Base-by-base conservation (phyloP, 2,113 vertebrate species). In the Pao palembangensis region DNA sequence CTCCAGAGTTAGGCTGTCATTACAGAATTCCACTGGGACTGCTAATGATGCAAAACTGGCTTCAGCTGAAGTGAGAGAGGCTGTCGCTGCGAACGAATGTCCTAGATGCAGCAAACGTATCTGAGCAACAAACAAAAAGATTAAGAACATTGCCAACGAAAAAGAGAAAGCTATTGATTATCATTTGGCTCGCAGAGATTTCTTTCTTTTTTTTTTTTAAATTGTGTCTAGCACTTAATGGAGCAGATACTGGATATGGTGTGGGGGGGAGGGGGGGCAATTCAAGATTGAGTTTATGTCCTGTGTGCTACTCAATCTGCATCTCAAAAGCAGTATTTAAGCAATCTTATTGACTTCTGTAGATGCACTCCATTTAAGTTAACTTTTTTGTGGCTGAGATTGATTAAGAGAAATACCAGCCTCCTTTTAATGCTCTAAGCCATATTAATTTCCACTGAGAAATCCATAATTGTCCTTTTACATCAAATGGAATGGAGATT, bases 261-360 rank as follows among this genome's bases (percentile, higher is more conserved):
- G 25, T 4, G 25, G 25, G 25, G 25, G 6, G 2, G n/a, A 69
- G 72, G 21, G 43, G 56, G 61, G 54, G 64, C 60, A 57, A 72
- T 34, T 56, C 55, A 65, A 70, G 67, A 85, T 76, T 67, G 72
- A 76, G 70, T 62, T 71, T 58, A 67, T 70, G 77, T 76, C 71
- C 78, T 64, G 73, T 64, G 73, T 64, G 72, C 58, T 77, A 75
- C 81, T 91, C 87, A 61, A 84, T 70, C 84, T 81, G 92, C 77
- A 85, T 89, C 84, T 79, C 91, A 73, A 79, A 83, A 16, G 86
- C 85, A 18, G 61, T 64, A 70, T 81, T 76, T 75, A 70, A 84
- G 70, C 17, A 67, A 73, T 76, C 64, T 57, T 81, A 88, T 82
- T 87, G 85, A 88, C 87, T 82, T 79, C 28, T 64, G 69, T 73